Evolutionary conservation across 2,797 vertebrate species (phyloP).

Genomic region (Aplochiton taeniatus): DNA sequence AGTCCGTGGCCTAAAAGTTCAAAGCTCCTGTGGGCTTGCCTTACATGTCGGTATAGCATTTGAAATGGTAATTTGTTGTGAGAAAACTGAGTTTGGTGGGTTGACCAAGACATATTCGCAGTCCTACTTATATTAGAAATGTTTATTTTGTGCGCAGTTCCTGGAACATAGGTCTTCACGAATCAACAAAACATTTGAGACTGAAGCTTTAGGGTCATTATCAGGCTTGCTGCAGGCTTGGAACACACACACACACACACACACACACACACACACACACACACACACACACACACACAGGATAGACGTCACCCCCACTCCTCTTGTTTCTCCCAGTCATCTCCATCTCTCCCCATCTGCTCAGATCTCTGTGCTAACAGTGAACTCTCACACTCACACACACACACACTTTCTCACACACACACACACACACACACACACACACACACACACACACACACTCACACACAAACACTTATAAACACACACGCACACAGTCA

Average conservation of each 20-base stretch:
- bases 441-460: too few species aligned
- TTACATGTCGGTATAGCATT: constrained; percentile 19
- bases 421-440: too few species aligned
- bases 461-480: too few species aligned
- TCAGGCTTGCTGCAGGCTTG: too few species aligned
- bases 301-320: background rate
- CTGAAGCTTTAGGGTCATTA: too few species aligned
- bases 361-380: constrained; percentile 33
- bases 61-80: constrained; percentile 11
- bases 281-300: constrained; percentile 1
- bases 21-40: constrained; percentile 18
- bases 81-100: constrained; percentile 2
- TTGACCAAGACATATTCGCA: constrained; percentile 15
- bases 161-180: too few species aligned
- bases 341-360: constrained; percentile 47
- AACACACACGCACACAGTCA: too few species aligned
- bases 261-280: background rate
- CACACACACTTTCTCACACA: too few species aligned
- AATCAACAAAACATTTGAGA: too few species aligned
- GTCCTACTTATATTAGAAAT: constrained; percentile 30
- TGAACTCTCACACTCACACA: background rate
- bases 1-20: constrained; percentile 25
- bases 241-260: too few species aligned
- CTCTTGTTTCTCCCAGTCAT: background rate
- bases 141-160: background rate